Evolutionary conservation across 2,888 invertebrate species (phyloP), one percentile per base, ranked within the genome.

Genomic region (Nephrotoma appendiculata): DNA sequence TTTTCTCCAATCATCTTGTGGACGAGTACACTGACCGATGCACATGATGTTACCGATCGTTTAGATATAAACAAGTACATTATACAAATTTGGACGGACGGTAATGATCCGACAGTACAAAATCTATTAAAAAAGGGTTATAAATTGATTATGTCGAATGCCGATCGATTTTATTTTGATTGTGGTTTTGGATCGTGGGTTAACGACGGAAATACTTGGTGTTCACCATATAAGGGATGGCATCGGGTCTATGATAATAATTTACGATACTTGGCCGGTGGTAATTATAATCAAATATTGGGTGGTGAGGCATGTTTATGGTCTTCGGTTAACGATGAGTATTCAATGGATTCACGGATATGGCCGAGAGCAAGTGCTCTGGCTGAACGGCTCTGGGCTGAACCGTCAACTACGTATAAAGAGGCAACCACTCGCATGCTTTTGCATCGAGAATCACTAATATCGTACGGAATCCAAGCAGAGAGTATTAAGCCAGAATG

Each of bases 211-310:
- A 95, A 95, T 89, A 96, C 96, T 90, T 96, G 96, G 96, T 96
- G 96, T 89, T 93, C 95, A 0, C 96, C 96, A 0, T 96, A 96
- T 91, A 96, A 95, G 89, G 95, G 95, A 0, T 96, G 96, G 96
- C 96, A 96, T 90, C 94, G 93, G 89, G 93, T 96, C 1, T 96
- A 96, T 89, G 93, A 94, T 52, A 96, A 96, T 90, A 94, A 94
- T 88, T 95, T 95, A 0, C 90, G 92, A 43, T 89, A 89, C 5
- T 93, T 95, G 88, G 93, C 92, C n/a, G 90, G 91, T 1, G 83
- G 19, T 7, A 41, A 92, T 87, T 92, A 92, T 85, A 90, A 93
- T 87, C 92, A 93, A 87, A 91, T 94, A 87, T 89, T 94, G 92
- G 96, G 96, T 31, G 94, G 94, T 0, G 96, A 96, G 90, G 96